A percentile compares a stretch with the other conserved stretches of the same genome.
Conservation (phyloP, 2,797 vertebrate species). For the Fistularia tabacaria region DNA sequence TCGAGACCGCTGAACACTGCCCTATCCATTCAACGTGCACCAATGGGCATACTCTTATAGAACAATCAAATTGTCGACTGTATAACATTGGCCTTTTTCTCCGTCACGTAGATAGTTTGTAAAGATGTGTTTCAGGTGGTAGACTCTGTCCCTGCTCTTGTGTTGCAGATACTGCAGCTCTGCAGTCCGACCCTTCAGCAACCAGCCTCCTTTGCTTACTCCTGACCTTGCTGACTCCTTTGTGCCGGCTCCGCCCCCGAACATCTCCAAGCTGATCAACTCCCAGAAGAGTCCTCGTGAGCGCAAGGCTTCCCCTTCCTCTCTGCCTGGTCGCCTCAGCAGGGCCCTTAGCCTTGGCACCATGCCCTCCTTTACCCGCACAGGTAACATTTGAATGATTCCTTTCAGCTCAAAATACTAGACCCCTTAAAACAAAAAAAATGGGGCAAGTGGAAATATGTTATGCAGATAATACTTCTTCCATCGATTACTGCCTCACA, state of each 20-base stretch:
- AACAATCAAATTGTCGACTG: too few species aligned
- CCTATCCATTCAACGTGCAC: too few species aligned
- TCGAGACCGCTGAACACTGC: too few species aligned
- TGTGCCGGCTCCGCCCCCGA: constrained; percentile 83
- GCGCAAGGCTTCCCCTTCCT: constrained; percentile 81
- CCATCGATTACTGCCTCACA: too few species aligned
- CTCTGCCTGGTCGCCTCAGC: constrained; percentile 88
- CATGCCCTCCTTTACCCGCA: constrained; percentile 82
- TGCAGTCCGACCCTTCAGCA: constrained; percentile 51
- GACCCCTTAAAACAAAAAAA: too few species aligned
- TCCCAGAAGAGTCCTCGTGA: constrained; percentile 77
- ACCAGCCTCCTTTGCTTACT: constrained; percentile 52
- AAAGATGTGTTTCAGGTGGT: constrained; percentile 20
- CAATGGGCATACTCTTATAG: too few species aligned
- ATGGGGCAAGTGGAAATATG: too few species aligned
- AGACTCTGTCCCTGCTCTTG: constrained; percentile 61
- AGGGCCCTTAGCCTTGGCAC: constrained; percentile 90
- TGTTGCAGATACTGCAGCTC: constrained; percentile 83
- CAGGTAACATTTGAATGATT: constrained; percentile 73
- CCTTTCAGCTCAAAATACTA: neutral
- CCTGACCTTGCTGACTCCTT: constrained; percentile 66
- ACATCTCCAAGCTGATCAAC: constrained; percentile 80
- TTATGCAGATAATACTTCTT: too few species aligned
- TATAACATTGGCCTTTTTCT: too few species aligned
- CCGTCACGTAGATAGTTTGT: neutral